These are phyloP conservation scores for Atethmia centrago DNA, from an alignment of 2,888 invertebrate species.

Conservation along the genomic window DNA sequence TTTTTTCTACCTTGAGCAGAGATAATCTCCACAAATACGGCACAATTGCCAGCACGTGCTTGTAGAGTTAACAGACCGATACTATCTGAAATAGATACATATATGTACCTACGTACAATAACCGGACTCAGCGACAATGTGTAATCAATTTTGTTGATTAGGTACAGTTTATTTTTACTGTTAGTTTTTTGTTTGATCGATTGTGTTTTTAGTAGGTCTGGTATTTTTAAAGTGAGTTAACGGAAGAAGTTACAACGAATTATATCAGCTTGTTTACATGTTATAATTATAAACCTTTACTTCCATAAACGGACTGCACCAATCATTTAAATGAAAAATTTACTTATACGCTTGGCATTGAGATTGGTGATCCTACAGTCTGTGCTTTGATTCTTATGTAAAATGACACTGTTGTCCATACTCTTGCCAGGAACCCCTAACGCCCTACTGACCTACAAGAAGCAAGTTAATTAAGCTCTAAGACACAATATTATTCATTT, in stretches of 20 bases:
- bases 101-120: conserved; percentile 9
- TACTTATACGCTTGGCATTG: no score
- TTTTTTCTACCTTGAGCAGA: background rate
- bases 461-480: background rate
- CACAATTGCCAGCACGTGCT: conserved; percentile 69
- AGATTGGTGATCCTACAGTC: background rate
- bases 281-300: background rate
- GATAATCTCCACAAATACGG: conserved; percentile 59
- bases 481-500: background rate
- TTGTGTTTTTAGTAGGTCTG: background rate
- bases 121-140: conserved; percentile 43
- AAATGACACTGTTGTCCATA: background rate
- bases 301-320: no score
- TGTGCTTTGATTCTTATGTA: background rate
- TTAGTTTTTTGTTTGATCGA: conserved; percentile 43
- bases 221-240: conserved; percentile 6
- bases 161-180: conserved; percentile 44
- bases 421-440: no score
- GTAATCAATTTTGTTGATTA: conserved; percentile 49
- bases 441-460: background rate
- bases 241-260: background rate
- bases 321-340: background rate
- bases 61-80: conserved; percentile 48
- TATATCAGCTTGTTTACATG: no score
- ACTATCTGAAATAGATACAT: conserved; percentile 50